Base-by-base conservation (phyloP, 1,140 invertebrate genomes). In the Scaptomyza graminum region DNA sequence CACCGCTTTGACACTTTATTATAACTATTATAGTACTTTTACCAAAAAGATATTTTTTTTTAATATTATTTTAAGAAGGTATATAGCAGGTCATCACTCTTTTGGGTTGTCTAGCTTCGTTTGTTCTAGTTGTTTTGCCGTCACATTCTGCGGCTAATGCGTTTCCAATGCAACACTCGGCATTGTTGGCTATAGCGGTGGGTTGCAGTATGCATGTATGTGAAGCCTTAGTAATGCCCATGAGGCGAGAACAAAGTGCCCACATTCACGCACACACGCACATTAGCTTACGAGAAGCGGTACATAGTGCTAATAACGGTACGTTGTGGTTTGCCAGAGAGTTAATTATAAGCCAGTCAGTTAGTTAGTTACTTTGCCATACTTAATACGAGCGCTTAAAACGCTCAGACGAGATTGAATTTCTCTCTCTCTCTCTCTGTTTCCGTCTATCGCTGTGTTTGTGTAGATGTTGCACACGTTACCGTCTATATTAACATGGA, bases 291-390 rank as follows among this genome's bases (percentile, higher is more conserved):
- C 16, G 31, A 7, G 43, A 16, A 31, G 28, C 6, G 43, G 41
- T 15, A 34, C 31, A 34, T 7, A 34, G 43, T 12, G 49, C 62
- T 87, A 76, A 88, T 88, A 87, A 88, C 83, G 75, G 83, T 62
- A 59, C 72, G 75, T 79, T 87, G 82, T 70, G 83, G 82, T 88
- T 71, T 62, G 64, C 52, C 82, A 62, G 72, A 89, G 83, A 88
- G 83, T 88, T 88, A 88, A 88, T 88, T 88, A 88, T 88, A 89
- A 88, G 79, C 66, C 61, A 69, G 55, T 25, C 59, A 79, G 76
- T 62, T 56, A 69, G 61, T 57, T 63, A 74, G 55, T 70, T 59
- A 72, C 54, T 72, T 72, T 37, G 57, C 65, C 51, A 77, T 84
- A 34, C 31, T 1, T 34, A 84, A 84, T 79, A 68, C 80, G 68